Conservation (phyloP, 1,140 invertebrate genomes). For the Theocolax elegans region DNA sequence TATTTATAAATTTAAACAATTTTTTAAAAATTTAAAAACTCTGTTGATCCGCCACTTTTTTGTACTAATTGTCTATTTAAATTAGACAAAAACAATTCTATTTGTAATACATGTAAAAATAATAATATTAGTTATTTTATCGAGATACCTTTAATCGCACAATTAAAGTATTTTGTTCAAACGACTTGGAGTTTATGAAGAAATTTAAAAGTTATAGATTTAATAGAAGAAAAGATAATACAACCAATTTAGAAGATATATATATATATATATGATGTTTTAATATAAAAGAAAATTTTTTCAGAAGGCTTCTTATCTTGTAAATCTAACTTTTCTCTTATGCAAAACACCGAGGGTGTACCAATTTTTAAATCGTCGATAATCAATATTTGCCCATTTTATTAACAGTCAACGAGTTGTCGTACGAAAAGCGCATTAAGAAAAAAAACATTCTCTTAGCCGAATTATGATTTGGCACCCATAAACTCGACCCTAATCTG, state of each 20-base stretch:
- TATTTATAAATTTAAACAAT: conserved; percentile 14
- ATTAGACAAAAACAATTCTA: neutral
- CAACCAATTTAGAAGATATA: conserved; percentile 10
- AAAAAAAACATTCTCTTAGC: conserved; percentile 7
- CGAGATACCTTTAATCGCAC: neutral
- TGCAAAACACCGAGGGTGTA: conserved; percentile 4
- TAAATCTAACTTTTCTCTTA: conserved; percentile 3
- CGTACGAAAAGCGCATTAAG: neutral
- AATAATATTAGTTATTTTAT: neutral
- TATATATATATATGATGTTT: conserved; percentile 26
- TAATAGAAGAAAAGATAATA: neutral
- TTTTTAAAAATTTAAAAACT: neutral
- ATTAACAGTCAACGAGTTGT: conserved; percentile 10
- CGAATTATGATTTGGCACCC: neutral
- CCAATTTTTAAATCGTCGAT: conserved; percentile 21
- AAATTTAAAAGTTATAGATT: neutral
- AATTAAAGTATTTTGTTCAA: neutral
- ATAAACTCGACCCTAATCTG: neutral
- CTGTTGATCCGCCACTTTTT: neutral
- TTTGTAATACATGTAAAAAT: neutral
- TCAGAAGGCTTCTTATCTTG: neutral
- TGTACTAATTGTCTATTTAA: neutral
- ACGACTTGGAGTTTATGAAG: neutral
- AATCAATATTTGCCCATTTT: conserved; percentile 18
- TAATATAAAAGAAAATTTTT: neutral